Conservation (phyloP, 2,888 invertebrate genomes). For the Amiota mariae region DNA sequence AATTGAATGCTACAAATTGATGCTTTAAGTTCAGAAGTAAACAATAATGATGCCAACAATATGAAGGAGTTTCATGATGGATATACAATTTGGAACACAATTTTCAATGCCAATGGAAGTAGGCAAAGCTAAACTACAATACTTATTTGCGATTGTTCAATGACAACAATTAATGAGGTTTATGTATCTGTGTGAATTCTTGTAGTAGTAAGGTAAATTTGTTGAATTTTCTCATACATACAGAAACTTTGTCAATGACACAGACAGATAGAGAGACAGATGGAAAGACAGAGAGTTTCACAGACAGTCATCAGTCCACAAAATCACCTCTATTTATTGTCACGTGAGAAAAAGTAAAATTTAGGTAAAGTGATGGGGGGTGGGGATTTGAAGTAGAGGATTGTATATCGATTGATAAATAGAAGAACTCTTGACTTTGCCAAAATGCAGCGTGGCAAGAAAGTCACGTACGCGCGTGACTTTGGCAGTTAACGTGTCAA, state of each 20-base stretch:
- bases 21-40: too few species aligned
- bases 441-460: constrained; percentile 60
- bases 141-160: too few species aligned
- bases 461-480: constrained; percentile 67
- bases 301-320: constrained; percentile 24
- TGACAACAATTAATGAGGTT: too few species aligned
- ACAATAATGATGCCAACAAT: too few species aligned
- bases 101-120: too few species aligned
- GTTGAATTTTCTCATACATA: neutral
- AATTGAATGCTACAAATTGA: constrained; percentile 1
- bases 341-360: neutral
- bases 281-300: neutral
- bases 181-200: neutral
- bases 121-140: too few species aligned
- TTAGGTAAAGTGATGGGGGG: too few species aligned
- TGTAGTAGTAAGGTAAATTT: neutral
- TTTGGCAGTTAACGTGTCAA: constrained; percentile 15
- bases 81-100: too few species aligned
- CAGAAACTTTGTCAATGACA: neutral
- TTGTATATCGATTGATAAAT: constrained; percentile 31
- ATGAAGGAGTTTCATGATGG: too few species aligned
- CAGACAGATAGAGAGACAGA: constrained; percentile 35
- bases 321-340: constrained; percentile 32
- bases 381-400: neutral
- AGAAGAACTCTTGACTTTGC: constrained; percentile 29